Base-by-base conservation (phyloP, 2,797 vertebrate genomes). In the Muraenolepis orangiensis region DNA sequence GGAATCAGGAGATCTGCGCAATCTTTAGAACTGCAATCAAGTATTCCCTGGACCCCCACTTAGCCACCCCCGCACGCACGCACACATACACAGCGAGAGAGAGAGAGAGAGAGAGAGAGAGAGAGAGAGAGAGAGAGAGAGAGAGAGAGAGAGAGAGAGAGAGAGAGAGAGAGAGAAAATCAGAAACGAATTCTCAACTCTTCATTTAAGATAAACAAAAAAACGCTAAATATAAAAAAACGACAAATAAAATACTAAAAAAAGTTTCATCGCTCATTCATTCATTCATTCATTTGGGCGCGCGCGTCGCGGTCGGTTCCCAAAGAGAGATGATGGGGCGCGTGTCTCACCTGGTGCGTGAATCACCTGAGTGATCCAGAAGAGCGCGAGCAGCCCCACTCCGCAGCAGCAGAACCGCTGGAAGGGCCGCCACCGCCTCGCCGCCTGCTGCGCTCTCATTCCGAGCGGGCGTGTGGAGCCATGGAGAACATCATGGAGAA, bases 341-440 rank as follows among this genome's bases (percentile, higher is more conserved):
- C n/a, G 29, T 12, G 36, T 88, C 92, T 90, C 89, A 93, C 93
- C 93, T 93, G 92, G 91, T 77, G 88, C 84, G 82, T 88, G 90
- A 81, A 87, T 83, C 83, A 92, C 86, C 87, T 91, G 92, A 0
- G 85, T 26, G 83, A 93, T 84, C 90, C 91, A 91, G 51, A 93
- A 83, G 82, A 91, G 87, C 73, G 90, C 87, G 76, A 94, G 74
- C 84, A 93, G 88, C 74, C 87, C 92, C 84, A 92, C 74, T 80
- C 88, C 93, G 40, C 92, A 90, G 92, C 90, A 93, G 91, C 93
- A 94, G 86, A 93, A 85, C 87, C 92, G 93, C 90, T 86, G 92
- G 85, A 92, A 87, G 85, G 89, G 89, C 87, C 91, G 87, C 88
- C 89, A 87, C 86, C 87, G 88, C 84, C 89, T 88, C 86, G 86